Base-by-base conservation (phyloP, 30 jellyfish, hydroid and myxozoan genomes). In the Chrysaora quinquecirrha region DNA sequence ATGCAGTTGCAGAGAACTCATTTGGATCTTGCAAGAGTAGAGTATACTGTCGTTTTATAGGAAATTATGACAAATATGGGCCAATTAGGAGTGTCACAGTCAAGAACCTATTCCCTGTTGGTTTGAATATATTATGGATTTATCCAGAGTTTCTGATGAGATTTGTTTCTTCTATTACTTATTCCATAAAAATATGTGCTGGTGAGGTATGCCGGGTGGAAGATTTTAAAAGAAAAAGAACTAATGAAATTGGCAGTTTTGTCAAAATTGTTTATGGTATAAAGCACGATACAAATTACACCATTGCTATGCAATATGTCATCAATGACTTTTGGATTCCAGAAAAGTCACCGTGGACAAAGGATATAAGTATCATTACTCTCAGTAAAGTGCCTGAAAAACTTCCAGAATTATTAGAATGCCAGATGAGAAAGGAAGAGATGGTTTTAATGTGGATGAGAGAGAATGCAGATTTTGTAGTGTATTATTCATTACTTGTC, bases 271-370 rank as follows among this genome's bases (percentile, higher is more conserved):
- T 14, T 7, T 34, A 56, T 20, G 73, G 63, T 23, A 31, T 82
- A 6, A 31, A 31, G 22, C 73, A 67, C n/a, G 23, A 58, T 32
- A 27, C 92, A 11, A n/a, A 2, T 21, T 82, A 82, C 66, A 23
- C 58, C 20, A n/a, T 82, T 2, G 71, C 62, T 11, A 18, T 82
- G 1, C 72, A 52, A 0, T 82, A 82, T 58, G 28, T 33, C 0
- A 27, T 34, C 19, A 3, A 23, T 34, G 89, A 29, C 1, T 9
- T 20, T 32, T 16, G 78, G 73, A 12, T 0, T 7, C 14, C 30
- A 2, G 49, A 56, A 22, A 21, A 21, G 0, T 68, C 92, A 6
- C 92, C 92, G 2, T 82, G 92, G 92, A 82, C 92, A 7, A 19
- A 22, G 22, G 0, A 48, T 19, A 47, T 67, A 19, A 16, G 11